A percentile compares a stretch with the other conserved stretches of the same genome.
Evolutionary conservation across 2,888 invertebrate species (phyloP).

Genomic region (Eugnorisma glareosa): DNA sequence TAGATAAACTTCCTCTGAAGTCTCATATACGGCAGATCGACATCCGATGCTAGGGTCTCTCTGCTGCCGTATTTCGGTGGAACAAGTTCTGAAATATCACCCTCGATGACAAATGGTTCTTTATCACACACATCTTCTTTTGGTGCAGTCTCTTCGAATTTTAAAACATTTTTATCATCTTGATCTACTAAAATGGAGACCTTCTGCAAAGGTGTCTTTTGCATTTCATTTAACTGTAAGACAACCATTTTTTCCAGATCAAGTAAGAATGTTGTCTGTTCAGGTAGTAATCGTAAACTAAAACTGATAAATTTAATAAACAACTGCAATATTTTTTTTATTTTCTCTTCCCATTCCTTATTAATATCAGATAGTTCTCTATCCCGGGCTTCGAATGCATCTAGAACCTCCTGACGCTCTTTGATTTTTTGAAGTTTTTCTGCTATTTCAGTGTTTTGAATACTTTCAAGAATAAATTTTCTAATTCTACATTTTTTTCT

Average conservation of each 20-base stretch:
- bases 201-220: conserved; percentile 73
- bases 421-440: conserved; percentile 79
- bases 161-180: conserved; percentile 73
- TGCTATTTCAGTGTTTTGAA: conserved; percentile 76
- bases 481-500: conserved; percentile 86
- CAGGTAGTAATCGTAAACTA: conserved; percentile 84
- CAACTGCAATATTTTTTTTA: conserved; percentile 81
- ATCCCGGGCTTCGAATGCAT: conserved; percentile 74
- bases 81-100: conserved; percentile 76
- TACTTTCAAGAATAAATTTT: conserved; percentile 80
- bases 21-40: conserved; percentile 80
- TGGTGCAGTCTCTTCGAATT: conserved; percentile 72
- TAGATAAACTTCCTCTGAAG: conserved; percentile 82
- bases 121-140: conserved; percentile 71
- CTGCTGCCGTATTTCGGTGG: conserved; percentile 80
- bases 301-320: conserved; percentile 87
- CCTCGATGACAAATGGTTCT: conserved; percentile 81
- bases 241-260: conserved; percentile 86
- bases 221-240: conserved; percentile 85
- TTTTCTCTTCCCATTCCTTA: conserved; percentile 83
- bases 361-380: conserved; percentile 77
- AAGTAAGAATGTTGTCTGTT: conserved; percentile 84
- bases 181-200: conserved; percentile 77
- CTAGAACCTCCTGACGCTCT: conserved; percentile 74
- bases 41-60: conserved; percentile 81